Conservation (phyloP, 2,888 invertebrate species). For the Artemia sp. region DNA sequence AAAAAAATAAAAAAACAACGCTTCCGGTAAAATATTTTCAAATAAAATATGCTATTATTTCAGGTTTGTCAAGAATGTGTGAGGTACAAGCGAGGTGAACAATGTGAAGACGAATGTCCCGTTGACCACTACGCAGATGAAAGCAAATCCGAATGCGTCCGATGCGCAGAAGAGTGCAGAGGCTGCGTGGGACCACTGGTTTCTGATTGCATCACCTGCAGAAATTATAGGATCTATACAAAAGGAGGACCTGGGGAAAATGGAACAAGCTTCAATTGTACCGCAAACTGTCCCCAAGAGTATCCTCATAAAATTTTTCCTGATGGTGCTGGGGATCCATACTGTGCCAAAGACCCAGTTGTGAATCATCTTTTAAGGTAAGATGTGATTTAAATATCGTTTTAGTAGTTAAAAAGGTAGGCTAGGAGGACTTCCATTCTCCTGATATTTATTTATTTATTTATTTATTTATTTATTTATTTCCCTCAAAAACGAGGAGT, state of each 20-base stretch:
- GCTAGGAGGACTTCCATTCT: too few relatives aligned
- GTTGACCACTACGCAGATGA: slow-evolving; percentile 63
- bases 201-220: slow-evolving; percentile 56
- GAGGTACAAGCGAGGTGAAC: slow-evolving; percentile 66
- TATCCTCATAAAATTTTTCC: slow-evolving; percentile 60
- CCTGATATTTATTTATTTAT: too few relatives aligned
- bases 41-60: slow-evolving; percentile 3
- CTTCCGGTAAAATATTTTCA: background rate
- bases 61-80: slow-evolving; percentile 66
- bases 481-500: too few relatives aligned
- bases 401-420: too few relatives aligned
- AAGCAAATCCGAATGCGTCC: slow-evolving; percentile 39
- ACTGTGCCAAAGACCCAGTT: slow-evolving; percentile 48
- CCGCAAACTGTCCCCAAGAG: slow-evolving; percentile 58
- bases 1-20: background rate
- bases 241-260: slow-evolving; percentile 40
- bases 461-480: too few relatives aligned
- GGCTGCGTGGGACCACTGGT: slow-evolving; percentile 62
- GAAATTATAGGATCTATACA: slow-evolving; percentile 51
- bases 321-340: slow-evolving; percentile 46
- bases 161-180: slow-evolving; percentile 56
- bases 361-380: slow-evolving; percentile 27
- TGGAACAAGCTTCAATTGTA: slow-evolving; percentile 62
- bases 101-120: slow-evolving; percentile 71
- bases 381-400: background rate